Conservation (phyloP, 2,113 vertebrate genomes). For the Manacus vitellinus region DNA sequence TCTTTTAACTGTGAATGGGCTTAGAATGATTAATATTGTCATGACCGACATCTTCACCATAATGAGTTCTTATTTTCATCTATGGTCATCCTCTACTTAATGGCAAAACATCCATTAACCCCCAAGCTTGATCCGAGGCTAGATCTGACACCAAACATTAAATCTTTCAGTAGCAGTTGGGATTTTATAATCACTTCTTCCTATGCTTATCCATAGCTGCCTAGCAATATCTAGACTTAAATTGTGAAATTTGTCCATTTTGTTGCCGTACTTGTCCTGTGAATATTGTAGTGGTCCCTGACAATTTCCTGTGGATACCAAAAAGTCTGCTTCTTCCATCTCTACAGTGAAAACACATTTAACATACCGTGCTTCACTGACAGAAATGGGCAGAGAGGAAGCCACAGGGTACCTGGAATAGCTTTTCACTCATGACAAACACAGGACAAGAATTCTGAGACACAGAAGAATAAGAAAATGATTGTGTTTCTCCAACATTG, state of each 20-base stretch:
- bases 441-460: background rate
- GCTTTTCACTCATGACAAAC: background rate
- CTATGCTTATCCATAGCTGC: background rate
- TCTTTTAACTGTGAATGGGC: background rate
- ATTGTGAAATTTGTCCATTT: background rate
- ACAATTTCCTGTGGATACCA: background rate
- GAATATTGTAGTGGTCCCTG: background rate
- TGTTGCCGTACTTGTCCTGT: background rate
- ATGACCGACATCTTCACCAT: background rate
- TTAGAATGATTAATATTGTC: background rate
- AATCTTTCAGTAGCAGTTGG: background rate
- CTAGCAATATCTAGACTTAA: background rate
- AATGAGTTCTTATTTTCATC: background rate
- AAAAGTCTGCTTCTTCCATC: background rate
- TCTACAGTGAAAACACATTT: background rate
- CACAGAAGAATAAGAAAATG: background rate
- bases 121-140: background rate
- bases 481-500: background rate
- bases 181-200: background rate
- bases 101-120: background rate
- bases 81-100: background rate
- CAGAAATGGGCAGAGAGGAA: background rate
- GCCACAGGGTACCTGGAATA: background rate
- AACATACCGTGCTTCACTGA: background rate
- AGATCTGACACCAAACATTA: background rate